A percentile compares a stretch with the other conserved stretches of the same genome.
Evolutionary conservation across 2,113 vertebrate genomes (phyloP).

Genomic region (Laterallus jamaicensis): DNA sequence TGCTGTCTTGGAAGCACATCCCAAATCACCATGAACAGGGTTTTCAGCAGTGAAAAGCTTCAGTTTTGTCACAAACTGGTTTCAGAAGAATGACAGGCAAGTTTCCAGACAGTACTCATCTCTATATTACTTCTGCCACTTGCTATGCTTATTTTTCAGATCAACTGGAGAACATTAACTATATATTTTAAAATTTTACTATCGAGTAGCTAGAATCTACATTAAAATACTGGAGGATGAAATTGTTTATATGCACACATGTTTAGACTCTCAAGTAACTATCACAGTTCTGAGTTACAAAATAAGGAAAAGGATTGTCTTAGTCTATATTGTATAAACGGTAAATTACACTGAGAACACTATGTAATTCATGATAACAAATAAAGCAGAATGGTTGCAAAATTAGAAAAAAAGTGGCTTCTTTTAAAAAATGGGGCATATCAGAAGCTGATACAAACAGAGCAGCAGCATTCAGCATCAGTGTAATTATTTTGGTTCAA

Average conservation of each 20-base stretch:
- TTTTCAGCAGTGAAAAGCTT: neutral
- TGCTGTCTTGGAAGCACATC: neutral
- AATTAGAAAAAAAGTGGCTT: neutral
- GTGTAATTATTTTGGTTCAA: neutral
- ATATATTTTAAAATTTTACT: neutral
- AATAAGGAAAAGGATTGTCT: neutral
- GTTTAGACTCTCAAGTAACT: neutral
- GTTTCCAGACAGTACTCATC: neutral
- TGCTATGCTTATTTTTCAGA: neutral
- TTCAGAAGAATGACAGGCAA: neutral
- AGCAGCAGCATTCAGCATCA: accelerated
- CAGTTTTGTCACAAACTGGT: neutral
- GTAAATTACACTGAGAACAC: neutral
- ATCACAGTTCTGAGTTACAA: neutral
- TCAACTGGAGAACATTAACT: neutral
- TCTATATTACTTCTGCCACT: neutral
- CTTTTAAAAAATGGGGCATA: neutral
- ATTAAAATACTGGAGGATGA: neutral
- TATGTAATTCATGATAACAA: neutral
- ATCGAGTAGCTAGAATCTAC: neutral
- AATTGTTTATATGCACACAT: neutral
- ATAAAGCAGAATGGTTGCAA: neutral
- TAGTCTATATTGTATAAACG: neutral
- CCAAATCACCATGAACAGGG: neutral
- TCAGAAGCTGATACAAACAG: neutral